Evolutionary conservation across 2,888 invertebrate genomes (phyloP).

Genomic region (Erynnis tages): DNA sequence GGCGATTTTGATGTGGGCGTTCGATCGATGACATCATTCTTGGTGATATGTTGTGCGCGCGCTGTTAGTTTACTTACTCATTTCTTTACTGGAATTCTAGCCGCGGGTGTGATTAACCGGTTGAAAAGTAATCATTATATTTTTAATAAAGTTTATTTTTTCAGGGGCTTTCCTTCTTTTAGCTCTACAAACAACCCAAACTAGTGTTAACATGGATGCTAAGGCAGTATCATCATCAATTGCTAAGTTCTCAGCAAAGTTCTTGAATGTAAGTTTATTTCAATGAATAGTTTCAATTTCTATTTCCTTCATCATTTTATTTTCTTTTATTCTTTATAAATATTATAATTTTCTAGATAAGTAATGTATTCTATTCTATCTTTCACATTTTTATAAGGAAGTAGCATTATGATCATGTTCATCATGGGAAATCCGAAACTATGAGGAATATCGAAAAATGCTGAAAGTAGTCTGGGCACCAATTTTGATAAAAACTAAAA

Average conservation of each 20-base stretch:
- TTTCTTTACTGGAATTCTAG: not conserved
- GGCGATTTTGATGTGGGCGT: conserved; percentile 1
- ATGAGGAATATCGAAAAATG: too few relatives aligned
- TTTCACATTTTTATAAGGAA: too few relatives aligned
- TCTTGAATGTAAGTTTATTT: conserved; percentile 72
- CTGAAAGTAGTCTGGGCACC: too few relatives aligned
- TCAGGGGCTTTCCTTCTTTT: conserved; percentile 17
- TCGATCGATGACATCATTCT: conserved; percentile 11
- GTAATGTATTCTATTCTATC: too few relatives aligned
- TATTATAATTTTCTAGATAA: too few relatives aligned
- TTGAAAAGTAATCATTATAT: not conserved
- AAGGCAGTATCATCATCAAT: conserved; percentile 60
- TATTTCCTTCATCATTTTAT: not conserved
- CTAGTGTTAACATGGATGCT: conserved; percentile 54
- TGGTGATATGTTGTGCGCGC: too few relatives aligned
- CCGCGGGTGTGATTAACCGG: not conserved
- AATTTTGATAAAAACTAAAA: too few relatives aligned
- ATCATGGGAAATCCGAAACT: too few relatives aligned
- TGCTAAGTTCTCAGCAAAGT: conserved; percentile 67
- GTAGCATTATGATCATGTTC: too few relatives aligned
- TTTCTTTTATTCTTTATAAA: not conserved
- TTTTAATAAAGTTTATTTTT: conserved; percentile 20
- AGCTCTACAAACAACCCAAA: conserved; percentile 31
- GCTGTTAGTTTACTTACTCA: not conserved
- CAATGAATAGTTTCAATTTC: not conserved